Evolutionary conservation across 2,797 vertebrate genomes (phyloP), one percentile per base, ranked within the genome.

Genomic region (Alcedo atthis): DNA sequence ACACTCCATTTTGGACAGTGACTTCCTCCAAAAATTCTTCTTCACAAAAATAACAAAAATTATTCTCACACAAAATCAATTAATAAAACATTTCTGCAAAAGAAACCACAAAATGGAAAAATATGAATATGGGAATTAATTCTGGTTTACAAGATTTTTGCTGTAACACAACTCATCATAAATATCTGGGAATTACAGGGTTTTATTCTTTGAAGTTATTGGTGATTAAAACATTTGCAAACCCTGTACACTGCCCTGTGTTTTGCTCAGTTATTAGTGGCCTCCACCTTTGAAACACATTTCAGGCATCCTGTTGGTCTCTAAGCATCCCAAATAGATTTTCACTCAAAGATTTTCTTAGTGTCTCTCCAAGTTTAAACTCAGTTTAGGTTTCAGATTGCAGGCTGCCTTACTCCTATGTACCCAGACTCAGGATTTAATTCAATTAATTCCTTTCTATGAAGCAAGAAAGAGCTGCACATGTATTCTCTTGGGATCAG

Each of bases 241-340:
- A 2, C 15, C 15, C 54, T 40, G 24, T 5, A 20, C n/a, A 3
- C 33, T 10, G 24, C 48, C 54, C 54, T 55, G 10, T 3, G 9
- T 13, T 78, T 5, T 49, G 22, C 26, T 24, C 45, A 6, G 11
- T 0, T 16, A 68, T n/a, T 21, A 54, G 20, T 6, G 19, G 57
- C 15, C 46, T 83, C 28, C 20, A 45, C 21, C 18, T 80, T 14
- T 3, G 19, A 11, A 53, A 11, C 12, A 15, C n/a, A 19, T 37
- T 57, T 18, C 51, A 33, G 7, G 8, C 0, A 0, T 12, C 40
- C 26, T 0, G 0, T 0, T 32, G 20, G 2, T 32, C 45, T 43
- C 62, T 67, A 48, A 46, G 32, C 12, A 59, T 14, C 43, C n/a
- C 30, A 11, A 61, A 30, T 1, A 57, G 7, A 32, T 25, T 17